Evolutionary conservation across 2,888 invertebrate species (phyloP).

Genomic region (Caenorhabditis sp.): DNA sequence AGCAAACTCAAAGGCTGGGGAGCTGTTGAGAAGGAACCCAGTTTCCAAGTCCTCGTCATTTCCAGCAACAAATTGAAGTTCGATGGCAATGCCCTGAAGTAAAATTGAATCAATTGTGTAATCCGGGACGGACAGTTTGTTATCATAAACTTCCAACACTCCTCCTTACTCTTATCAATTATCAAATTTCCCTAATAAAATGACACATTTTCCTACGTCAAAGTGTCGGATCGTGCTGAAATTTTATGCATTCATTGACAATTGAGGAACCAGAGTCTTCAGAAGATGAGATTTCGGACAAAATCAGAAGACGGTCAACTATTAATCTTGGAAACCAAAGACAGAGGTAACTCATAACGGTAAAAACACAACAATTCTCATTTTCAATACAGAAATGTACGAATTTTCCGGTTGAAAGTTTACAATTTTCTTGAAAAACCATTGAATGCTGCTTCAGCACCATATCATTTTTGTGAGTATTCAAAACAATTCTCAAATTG

Average conservation of each 20-base stretch:
- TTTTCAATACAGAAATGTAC: constrained; percentile 38
- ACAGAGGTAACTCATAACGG: constrained; percentile 39
- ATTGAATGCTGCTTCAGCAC: constrained; percentile 64
- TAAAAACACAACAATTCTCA: not conserved
- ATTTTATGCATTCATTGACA: constrained; percentile 36
- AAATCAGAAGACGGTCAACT: constrained; percentile 56
- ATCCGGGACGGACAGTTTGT: constrained; percentile 9
- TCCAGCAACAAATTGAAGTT: constrained; percentile 69
- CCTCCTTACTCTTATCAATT: constrained; percentile 22
- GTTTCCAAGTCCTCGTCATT: constrained; percentile 66
- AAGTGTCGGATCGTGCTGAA: constrained; percentile 24
- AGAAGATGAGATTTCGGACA: constrained; percentile 46
- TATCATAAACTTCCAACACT: constrained; percentile 45
- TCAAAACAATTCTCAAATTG: not conserved
- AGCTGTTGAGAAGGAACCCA: constrained; percentile 74
- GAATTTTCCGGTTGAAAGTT: constrained; percentile 64
- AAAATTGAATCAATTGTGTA: constrained; percentile 39
- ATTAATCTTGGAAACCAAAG: constrained; percentile 61
- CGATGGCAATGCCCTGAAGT: constrained; percentile 66
- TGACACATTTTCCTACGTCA: constrained; percentile 23
- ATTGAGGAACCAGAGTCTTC: constrained; percentile 43
- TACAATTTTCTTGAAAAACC: constrained; percentile 76
- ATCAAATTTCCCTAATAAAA: constrained; percentile 37
- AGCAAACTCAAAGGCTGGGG: constrained; percentile 79
- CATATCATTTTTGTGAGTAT: constrained; percentile 72